These are phyloP conservation scores for Enhydra lutris DNA, from an alignment of 2,113 vertebrate genomes.

Conservation along the genomic window DNA sequence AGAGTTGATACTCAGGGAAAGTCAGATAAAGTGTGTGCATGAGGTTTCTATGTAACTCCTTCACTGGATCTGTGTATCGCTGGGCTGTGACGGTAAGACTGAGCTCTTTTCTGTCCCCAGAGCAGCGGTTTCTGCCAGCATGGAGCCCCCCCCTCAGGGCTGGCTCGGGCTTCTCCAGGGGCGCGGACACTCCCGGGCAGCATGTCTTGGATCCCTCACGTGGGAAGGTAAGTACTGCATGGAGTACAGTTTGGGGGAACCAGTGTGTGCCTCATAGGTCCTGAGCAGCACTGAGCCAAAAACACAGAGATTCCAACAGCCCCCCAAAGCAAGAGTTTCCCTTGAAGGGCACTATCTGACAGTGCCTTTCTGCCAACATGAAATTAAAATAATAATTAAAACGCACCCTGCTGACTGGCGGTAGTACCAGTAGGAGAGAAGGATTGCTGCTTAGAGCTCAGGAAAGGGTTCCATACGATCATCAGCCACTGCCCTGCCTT, in stretches of 20 bases:
- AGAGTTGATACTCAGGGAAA: constrained; percentile 14
- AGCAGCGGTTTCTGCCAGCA: neutral
- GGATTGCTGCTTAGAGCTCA: constrained; percentile 68
- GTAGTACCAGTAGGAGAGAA: constrained; percentile 51
- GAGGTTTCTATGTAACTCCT: constrained; percentile 38
- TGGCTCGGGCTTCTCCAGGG: constrained; percentile 42
- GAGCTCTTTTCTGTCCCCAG: neutral
- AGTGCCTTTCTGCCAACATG: constrained; percentile 56
- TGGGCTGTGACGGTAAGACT: neutral
- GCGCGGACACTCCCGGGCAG: constrained; percentile 43
- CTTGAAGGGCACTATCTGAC: constrained; percentile 65
- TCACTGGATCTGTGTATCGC: neutral
- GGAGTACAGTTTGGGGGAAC: constrained; percentile 60
- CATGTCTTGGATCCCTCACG: constrained; percentile 50
- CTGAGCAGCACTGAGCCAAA: constrained; percentile 55
- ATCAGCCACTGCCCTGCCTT: fast-evolving
- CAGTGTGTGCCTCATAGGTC: constrained; percentile 67
- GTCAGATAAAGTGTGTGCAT: neutral
- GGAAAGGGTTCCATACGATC: constrained; percentile 12
- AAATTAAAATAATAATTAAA: constrained; percentile 71
- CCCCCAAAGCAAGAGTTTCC: constrained; percentile 61
- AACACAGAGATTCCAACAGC: constrained; percentile 63
- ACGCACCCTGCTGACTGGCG: constrained; percentile 47
- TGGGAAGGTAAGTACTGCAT: constrained; percentile 47
- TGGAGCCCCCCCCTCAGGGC: neutral